These are phyloP conservation scores for Nerophis lumbriciformis DNA, from an alignment of 2,113 vertebrate species.

Conservation along the genomic window DNA sequence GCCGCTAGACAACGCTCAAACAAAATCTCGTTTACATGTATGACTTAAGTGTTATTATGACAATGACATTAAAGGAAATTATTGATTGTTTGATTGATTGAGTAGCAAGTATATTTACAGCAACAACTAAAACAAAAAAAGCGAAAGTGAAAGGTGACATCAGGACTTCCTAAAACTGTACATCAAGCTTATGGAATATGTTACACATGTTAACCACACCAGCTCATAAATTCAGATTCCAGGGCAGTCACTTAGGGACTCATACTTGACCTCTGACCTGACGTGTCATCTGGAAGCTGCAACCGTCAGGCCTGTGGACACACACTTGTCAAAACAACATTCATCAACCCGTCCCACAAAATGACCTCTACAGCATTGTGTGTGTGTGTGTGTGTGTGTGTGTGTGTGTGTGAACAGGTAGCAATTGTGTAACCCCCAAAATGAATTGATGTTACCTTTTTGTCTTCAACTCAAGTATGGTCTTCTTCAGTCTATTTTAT, in stretches of 20 bases:
- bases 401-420: background rate
- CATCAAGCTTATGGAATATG: background rate
- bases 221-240: conserved; percentile 22
- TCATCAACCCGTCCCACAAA: conserved; percentile 46
- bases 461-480: no score
- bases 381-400: no score
- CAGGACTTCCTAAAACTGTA: background rate
- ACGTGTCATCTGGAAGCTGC: conserved; percentile 39
- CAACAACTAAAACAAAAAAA: no score
- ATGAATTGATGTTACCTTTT: no score
- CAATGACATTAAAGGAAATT: no score
- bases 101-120: no score
- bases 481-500: no score
- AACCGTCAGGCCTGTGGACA: conserved; percentile 44
- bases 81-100: no score
- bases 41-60: no score
- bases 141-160: background rate
- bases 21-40: no score
- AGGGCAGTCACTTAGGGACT: conserved; percentile 34
- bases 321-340: conserved; percentile 61
- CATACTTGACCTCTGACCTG: conserved; percentile 53
- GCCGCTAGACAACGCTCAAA: no score
- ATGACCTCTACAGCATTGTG: background rate
- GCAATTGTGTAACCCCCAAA: no score
- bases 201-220: conserved; percentile 11